Percentiles rank a stretch among this genome's conserved stretches.
Conservation (phyloP, 2,113 vertebrate species). For the Columba livia region DNA sequence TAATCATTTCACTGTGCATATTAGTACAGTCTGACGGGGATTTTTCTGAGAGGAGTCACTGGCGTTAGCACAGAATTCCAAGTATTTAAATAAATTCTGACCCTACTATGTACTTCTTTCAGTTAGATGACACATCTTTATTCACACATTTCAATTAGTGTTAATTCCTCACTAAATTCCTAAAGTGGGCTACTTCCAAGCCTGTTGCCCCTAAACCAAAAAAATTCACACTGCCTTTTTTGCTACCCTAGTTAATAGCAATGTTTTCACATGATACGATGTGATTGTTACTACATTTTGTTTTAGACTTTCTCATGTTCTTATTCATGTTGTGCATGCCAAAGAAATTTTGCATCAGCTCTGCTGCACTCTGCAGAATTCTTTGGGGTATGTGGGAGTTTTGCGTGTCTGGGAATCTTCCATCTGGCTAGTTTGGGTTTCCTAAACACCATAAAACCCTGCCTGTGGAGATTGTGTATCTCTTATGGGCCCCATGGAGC, state of each 20-base stretch:
- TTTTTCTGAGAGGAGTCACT: slow-evolving; percentile 30
- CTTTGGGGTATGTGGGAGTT: slow-evolving; percentile 13
- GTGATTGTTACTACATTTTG: background rate
- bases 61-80: slow-evolving; percentile 5
- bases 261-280: background rate
- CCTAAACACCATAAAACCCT: slow-evolving; percentile 50
- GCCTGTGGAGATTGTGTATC: slow-evolving; percentile 36
- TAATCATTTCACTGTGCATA: background rate
- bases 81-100: slow-evolving; percentile 50
- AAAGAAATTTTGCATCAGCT: slow-evolving; percentile 29
- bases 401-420: slow-evolving; percentile 51
- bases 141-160: slow-evolving; percentile 35
- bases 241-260: background rate
- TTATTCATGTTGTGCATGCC: background rate
- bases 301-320: slow-evolving; percentile 23
- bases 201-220: background rate
- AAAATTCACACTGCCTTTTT: background rate
- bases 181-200: slow-evolving; percentile 33
- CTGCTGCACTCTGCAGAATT: slow-evolving; percentile 23
- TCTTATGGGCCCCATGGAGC: slow-evolving; percentile 4
- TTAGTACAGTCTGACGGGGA: background rate
- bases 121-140: slow-evolving; percentile 37
- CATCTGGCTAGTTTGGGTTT: slow-evolving; percentile 31
- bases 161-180: slow-evolving; percentile 45
- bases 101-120: background rate